Evolutionary conservation across 2,797 vertebrate genomes (phyloP), one percentile per base, ranked within the genome.

Genomic region (Toxotes lorentzi): DNA sequence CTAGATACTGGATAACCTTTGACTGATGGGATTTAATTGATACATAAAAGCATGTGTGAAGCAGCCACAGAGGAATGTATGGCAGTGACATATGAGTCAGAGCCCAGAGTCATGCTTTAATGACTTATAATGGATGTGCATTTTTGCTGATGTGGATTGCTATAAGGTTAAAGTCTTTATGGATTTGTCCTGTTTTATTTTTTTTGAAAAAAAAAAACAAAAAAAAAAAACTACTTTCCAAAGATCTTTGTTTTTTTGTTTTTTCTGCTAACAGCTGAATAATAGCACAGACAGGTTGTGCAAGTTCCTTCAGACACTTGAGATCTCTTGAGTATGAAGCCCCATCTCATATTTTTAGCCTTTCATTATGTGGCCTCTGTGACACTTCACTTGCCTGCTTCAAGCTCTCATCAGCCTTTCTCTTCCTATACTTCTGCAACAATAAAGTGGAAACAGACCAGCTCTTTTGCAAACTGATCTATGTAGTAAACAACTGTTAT

Each of bases 1-100:
- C 19, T 48, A 53, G 66, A 84, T 76, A 60, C 50, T 24, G 57
- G 73, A 78, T 78, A 81, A 91, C 87, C 78, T 89, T 86, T 84
- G 75, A 86, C 83, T 83, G 53, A 50, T 59, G 73, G 47, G 45
- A 72, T 66, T 80, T 78, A 85, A 89, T 86, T 86, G 82, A 80
- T 77, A 61, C 70, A 79, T 70, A 51, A 83, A 89, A 73, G 86
- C 77, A 27, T 59, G 12, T 69, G 65, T 82, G 83, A 84, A 75
- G 70, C 64, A 40, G 58, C 45, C n/a, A 51, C 59, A 66, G 59
- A 75, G 65, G 76, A 84, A 86, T 84, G 83, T 74, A 65, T 51
- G 23, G 47, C 17, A 6, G 34, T 70, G 79, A 76, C 78, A 84
- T 48, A 78, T 79, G 82, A 87, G 79, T 84, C 70, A 86, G 30